Percentiles rank a stretch among this genome's conserved stretches.
Conservation (phyloP, 2,888 invertebrate species). For the Leucophora obtusa region DNA sequence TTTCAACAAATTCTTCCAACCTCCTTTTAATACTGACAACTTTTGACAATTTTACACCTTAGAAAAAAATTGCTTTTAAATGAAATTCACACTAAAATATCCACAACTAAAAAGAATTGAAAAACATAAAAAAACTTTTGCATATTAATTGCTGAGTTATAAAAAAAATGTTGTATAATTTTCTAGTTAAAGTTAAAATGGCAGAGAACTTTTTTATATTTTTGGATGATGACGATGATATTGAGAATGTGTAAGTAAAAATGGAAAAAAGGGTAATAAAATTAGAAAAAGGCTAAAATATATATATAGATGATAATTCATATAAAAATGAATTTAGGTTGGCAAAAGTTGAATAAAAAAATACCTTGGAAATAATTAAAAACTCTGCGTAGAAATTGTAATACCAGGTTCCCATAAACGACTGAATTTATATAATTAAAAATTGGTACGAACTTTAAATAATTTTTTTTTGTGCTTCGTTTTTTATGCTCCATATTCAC, state of each 20-base stretch:
- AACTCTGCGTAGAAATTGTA: no score
- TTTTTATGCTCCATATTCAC: no score
- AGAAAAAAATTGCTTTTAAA: conserved; percentile 40
- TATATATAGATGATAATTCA: no score
- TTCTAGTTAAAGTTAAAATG: conserved; percentile 36
- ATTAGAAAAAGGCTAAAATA: background rate
- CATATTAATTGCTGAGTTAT: conserved; percentile 40
- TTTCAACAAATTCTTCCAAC: conserved; percentile 5
- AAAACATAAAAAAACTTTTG: background rate
- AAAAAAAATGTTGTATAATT: conserved; percentile 32
- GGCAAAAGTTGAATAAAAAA: no score
- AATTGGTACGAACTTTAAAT: no score
- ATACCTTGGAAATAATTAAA: no score
- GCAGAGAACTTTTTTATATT: conserved; percentile 25
- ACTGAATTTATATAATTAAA: no score
- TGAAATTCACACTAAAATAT: conserved; percentile 26
- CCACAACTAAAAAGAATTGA: conserved; percentile 5
- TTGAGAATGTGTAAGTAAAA: background rate
- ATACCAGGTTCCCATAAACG: no score
- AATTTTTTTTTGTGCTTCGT: no score
- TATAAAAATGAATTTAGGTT: no score
- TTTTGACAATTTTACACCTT: conserved; percentile 51
- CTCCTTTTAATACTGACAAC: conserved; percentile 55
- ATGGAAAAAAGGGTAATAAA: background rate
- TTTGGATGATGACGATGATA: background rate